Percentiles rank a stretch among this genome's conserved stretches.
Conservation (phyloP, 2,797 vertebrate genomes). For the Geranospiza caerulescens region DNA sequence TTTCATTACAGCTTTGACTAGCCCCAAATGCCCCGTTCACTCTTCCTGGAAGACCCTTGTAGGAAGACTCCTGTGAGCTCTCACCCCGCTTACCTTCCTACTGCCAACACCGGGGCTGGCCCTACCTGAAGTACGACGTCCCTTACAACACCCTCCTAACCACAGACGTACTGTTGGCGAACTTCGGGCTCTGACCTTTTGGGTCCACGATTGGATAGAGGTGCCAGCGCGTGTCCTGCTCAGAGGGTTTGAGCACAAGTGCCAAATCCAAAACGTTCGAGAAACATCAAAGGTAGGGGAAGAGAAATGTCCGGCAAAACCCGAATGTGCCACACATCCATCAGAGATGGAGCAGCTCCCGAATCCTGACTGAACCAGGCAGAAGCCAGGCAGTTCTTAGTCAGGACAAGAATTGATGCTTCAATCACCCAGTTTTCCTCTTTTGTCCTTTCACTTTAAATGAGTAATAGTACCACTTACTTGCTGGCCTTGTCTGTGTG, state of each 20-base stretch:
- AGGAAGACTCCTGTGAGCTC: neutral
- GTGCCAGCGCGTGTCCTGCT: neutral
- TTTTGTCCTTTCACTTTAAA: neutral
- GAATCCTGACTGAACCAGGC: neutral
- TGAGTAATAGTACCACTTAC: neutral
- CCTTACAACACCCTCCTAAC: neutral
- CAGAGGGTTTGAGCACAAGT: neutral
- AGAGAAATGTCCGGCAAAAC: neutral
- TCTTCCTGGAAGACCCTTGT: neutral
- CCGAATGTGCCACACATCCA: neutral
- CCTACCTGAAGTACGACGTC: neutral
- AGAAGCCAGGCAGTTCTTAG: neutral
- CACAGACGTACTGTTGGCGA: rapidly evolving
- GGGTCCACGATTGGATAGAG: neutral
- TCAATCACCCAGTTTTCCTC: neutral
- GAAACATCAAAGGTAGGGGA: neutral
- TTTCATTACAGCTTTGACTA: neutral
- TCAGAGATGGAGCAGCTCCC: neutral
- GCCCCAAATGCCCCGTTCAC: rapidly evolving
- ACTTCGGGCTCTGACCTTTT: neutral
- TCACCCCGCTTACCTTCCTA: neutral
- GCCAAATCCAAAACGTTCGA: neutral
- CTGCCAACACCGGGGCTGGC: neutral
- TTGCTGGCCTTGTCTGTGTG: neutral
- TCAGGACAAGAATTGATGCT: neutral